These are phyloP conservation scores for Enteromius viviparus DNA, from an alignment of 2,797 vertebrate genomes.

Conservation along the genomic window DNA sequence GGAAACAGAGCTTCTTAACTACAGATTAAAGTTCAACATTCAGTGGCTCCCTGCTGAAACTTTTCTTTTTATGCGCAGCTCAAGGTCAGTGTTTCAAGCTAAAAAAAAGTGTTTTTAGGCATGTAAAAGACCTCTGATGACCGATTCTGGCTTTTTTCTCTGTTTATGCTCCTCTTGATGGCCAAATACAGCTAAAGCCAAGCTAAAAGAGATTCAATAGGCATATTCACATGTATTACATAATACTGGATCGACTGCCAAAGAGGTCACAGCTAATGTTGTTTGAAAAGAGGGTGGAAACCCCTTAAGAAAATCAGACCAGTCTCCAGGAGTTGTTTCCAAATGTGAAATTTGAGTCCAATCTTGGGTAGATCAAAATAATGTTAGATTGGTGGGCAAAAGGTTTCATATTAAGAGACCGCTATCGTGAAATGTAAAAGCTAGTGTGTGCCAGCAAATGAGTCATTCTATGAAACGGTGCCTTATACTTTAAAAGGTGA, in stretches of 20 bases:
- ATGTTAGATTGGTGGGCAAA: constrained; percentile 30
- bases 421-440: neutral
- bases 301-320: constrained; percentile 64
- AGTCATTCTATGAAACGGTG: neutral
- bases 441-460: constrained; percentile 14
- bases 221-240: constrained; percentile 69
- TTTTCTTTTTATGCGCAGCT: constrained; percentile 12
- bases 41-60: neutral
- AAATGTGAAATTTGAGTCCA: constrained; percentile 66
- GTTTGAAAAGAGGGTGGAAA: constrained; percentile 63
- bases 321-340: constrained; percentile 63
- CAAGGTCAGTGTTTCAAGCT: neutral
- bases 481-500: constrained; percentile 6
- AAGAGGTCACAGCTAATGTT: constrained; percentile 66
- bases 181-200: constrained; percentile 39
- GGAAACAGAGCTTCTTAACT: constrained; percentile 35
- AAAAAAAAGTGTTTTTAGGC: neutral
- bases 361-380: constrained; percentile 62
- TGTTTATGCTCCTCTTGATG: constrained; percentile 33
- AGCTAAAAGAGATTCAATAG: constrained; percentile 60
- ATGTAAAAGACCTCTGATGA: constrained; percentile 6
- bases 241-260: constrained; percentile 68
- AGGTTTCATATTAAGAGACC: constrained; percentile 24
- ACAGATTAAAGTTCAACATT: constrained; percentile 54
- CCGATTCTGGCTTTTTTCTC: constrained; percentile 1